These are phyloP conservation scores for Stenchaetothrips biformis DNA, from an alignment of 2,888 invertebrate genomes.

Conservation along the genomic window DNA sequence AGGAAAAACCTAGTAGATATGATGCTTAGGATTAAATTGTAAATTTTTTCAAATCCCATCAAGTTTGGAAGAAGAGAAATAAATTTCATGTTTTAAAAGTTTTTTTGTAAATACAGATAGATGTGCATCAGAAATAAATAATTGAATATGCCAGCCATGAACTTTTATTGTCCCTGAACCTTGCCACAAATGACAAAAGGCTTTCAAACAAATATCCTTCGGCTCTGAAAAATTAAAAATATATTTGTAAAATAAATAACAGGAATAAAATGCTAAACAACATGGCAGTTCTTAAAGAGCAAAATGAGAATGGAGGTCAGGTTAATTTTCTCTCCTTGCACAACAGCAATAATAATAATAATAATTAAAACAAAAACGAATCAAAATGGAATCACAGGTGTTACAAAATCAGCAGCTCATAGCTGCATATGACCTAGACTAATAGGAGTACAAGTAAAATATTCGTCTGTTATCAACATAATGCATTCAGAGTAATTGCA, in stretches of 20 bases:
- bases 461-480: not conserved
- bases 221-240: not conserved
- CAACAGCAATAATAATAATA: no score
- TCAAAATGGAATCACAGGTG: not conserved
- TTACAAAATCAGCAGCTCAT: not conserved
- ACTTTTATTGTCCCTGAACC: slow-evolving; percentile 16
- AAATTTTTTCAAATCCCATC: not conserved
- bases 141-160: not conserved
- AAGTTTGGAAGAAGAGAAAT: not conserved
- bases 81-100: not conserved
- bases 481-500: not conserved
- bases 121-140: not conserved
- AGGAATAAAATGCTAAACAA: slow-evolving; percentile 9
- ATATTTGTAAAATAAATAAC: slow-evolving; percentile 10
- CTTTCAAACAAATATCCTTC: not conserved
- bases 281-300: not conserved
- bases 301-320: no score
- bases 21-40: not conserved
- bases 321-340: no score
- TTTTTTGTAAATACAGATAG: not conserved
- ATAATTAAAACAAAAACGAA: not conserved
- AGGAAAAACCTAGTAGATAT: not conserved
- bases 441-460: not conserved
- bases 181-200: not conserved
- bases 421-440: not conserved